A percentile compares a stretch with the other conserved stretches of the same genome.
These are phyloP conservation scores for Echinometra lucunter DNA, from an alignment of 53 echinoderm and acorn worm genomes.

Conservation along the genomic window DNA sequence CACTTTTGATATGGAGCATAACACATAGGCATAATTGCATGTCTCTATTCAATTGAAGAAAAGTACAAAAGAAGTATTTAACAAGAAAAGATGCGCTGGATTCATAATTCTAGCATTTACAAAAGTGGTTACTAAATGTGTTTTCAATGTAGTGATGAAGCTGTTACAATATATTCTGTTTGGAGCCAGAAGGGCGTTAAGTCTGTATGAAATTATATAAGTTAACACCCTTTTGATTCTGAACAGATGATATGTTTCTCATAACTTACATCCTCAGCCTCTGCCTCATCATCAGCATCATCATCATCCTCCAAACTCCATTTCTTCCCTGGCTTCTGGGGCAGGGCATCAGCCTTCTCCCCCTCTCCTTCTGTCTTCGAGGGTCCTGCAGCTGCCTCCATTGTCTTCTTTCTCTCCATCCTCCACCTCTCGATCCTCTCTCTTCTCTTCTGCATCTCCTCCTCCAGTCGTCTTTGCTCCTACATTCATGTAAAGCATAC, in stretches of 20 bases:
- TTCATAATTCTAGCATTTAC: too few species aligned
- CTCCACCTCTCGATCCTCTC: conserved; percentile 98
- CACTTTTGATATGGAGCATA: too few species aligned
- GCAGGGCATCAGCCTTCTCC: conserved; percentile 38
- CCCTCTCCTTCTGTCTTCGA: conserved; percentile 71
- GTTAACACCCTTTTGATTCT: too few species aligned
- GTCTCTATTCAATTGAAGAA: too few species aligned
- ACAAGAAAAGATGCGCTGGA: too few species aligned
- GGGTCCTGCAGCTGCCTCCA: conserved; percentile 67
- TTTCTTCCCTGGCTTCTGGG: conserved; percentile 78
- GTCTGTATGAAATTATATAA: too few species aligned
- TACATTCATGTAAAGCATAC: conserved; percentile 14
- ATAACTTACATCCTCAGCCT: conserved; percentile 6
- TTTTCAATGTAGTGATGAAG: too few species aligned
- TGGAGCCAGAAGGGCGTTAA: too few species aligned
- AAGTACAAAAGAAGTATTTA: too few species aligned
- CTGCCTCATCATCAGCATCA: conserved; percentile 88
- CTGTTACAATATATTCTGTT: too few species aligned
- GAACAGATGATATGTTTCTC: neutral
- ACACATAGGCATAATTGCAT: too few species aligned
- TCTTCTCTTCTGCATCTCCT: conserved; percentile 91
- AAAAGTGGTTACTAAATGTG: too few species aligned
- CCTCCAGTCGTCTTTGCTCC: conserved; percentile 96
- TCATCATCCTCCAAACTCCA: conserved; percentile 98
- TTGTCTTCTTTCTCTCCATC: conserved; percentile 88